Base-by-base conservation (phyloP, 2,113 vertebrate genomes). In the Spizaetus ornatus region DNA sequence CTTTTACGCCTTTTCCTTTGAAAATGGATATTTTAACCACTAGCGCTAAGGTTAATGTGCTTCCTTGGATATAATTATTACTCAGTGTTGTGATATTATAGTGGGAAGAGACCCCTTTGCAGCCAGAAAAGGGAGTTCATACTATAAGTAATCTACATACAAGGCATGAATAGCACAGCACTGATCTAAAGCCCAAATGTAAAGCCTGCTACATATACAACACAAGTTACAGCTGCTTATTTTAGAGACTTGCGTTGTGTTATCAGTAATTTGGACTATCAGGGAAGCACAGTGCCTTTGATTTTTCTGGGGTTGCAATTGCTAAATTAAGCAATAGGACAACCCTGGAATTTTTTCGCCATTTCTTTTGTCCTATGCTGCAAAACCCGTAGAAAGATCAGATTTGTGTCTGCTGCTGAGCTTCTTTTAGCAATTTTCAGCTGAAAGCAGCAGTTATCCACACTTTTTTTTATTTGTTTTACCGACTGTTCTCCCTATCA, bases 251-350 rank as follows among this genome's bases (percentile, higher is more conserved):
- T 72, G 59, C 45, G 34, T 90, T 84, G 48, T 45, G 48, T 69
- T 86, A 16, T 34, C 16, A 9, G 38, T 63, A 66, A 88, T 92
- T 86, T 63, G 65, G 67, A 53, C 38, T 62, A 2, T 48, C 72
- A 5, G 27, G 85, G 86, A 93, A 93, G 84, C 86, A 72, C 58
- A 40, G 86, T 8, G 58, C 82, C 53, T 66, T 31, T 86, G 85
- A 83, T 93, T 97, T 97, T 91, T 88, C 96, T 97, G 79, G 85
- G 78, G 61, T 58, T 91, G 79, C 86, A 96, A 76, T 70, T 93
- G 95, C 88, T 90, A 62, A 72, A 29, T 73, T 56, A 86, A 82
- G 86, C 79, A 76, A 27, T 90, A 86, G 83, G 71, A 81, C 80
- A 87, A 20, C 21, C 90, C 47, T 58, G 52, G 40, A 48, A 32